Percentiles rank a stretch among this genome's conserved stretches.
These are phyloP conservation scores for Delia radicum DNA, from an alignment of 1,140 invertebrate genomes.

Conservation along the genomic window DNA sequence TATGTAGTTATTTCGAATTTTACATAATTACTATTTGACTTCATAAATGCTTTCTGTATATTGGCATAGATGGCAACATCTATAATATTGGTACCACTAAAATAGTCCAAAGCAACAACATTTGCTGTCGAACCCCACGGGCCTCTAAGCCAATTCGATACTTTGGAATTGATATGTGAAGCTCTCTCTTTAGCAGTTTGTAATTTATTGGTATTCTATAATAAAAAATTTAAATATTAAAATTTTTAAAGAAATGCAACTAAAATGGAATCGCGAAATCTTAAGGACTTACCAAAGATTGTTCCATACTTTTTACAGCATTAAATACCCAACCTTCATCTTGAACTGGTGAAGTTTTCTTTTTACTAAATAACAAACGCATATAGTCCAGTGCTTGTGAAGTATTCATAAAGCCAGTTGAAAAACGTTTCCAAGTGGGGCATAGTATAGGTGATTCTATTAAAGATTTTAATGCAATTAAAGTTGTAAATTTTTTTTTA, in stretches of 20 bases:
- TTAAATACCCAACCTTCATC: slow-evolving; percentile 50
- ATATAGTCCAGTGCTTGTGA: slow-evolving; percentile 46
- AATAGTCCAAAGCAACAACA: slow-evolving; percentile 63
- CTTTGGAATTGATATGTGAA: slow-evolving; percentile 40
- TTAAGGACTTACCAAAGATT: slow-evolving; percentile 33
- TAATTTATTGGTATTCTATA: slow-evolving; percentile 36
- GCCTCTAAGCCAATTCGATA: slow-evolving; percentile 44
- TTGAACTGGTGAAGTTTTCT: slow-evolving; percentile 37
- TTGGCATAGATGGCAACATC: slow-evolving; percentile 58
- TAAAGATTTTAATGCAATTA: not conserved
- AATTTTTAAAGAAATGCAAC: not conserved
- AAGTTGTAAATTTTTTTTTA: not conserved
- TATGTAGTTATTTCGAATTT: slow-evolving; percentile 38
- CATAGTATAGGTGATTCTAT: slow-evolving; percentile 45
- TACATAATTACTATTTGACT: slow-evolving; percentile 37
- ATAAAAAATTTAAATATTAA: not conserved
- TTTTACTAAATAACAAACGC: slow-evolving; percentile 46
- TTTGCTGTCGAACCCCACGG: slow-evolving; percentile 60
- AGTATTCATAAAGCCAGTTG: slow-evolving; percentile 44
- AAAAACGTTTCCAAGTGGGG: slow-evolving; percentile 46
- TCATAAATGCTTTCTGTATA: slow-evolving; percentile 41
- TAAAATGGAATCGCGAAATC: not conserved
- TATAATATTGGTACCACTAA: slow-evolving; percentile 63
- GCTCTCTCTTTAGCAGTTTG: slow-evolving; percentile 47
- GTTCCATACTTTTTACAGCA: slow-evolving; percentile 42